Evolutionary conservation across 2,113 vertebrate genomes (phyloP).

Genomic region (Dolichotis patagonum): DNA sequence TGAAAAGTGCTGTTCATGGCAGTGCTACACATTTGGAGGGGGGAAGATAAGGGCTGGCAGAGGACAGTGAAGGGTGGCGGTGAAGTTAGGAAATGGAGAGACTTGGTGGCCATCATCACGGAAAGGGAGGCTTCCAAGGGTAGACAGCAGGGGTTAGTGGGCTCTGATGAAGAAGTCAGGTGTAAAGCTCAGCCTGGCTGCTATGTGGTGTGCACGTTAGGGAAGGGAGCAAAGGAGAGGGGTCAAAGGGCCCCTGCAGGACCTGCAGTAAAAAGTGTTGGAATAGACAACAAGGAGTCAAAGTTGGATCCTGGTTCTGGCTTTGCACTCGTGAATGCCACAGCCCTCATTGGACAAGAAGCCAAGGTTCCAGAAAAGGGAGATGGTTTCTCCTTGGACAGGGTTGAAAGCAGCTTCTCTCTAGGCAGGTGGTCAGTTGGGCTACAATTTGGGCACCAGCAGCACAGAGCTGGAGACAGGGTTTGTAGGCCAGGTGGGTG

Average conservation of each 20-base stretch:
- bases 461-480: neutral
- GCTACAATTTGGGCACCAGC: neutral
- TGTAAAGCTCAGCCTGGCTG: neutral
- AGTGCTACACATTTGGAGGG: neutral
- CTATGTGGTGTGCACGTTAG: neutral
- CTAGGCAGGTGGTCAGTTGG: accelerated
- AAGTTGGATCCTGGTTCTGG: neutral
- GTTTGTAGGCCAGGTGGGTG: neutral
- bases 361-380: neutral
- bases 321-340: neutral
- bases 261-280: neutral
- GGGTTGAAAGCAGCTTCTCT: neutral
- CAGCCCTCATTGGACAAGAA: neutral
- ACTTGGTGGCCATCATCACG: neutral
- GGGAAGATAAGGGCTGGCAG: neutral
- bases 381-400: neutral
- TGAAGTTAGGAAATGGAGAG: neutral
- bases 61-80: neutral
- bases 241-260: neutral
- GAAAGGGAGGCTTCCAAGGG: neutral
- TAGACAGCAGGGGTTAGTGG: neutral
- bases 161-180: neutral
- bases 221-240: neutral
- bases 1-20: neutral
- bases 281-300: neutral